Base-by-base conservation (phyloP, 2,113 vertebrate genomes). In the Etheostoma cragini region DNA sequence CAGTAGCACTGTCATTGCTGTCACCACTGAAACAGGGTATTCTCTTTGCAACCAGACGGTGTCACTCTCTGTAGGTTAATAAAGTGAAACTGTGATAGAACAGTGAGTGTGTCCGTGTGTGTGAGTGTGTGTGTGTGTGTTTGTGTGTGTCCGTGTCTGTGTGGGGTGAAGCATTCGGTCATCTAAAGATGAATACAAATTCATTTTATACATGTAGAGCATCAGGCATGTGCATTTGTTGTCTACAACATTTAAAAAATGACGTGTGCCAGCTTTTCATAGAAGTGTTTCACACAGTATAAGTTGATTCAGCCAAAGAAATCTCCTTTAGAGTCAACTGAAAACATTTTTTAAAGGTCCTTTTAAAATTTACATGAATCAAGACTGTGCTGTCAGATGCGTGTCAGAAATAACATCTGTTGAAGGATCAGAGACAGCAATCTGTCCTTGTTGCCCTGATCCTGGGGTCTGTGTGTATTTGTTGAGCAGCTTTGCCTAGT, bases 1-100 rank as follows among this genome's bases (percentile, higher is more conserved):
- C 22, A 21, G 1, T 35, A 21, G 26, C 15, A 68, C 46, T 22
- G 14, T 33, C 26, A 8, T 58, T 24, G 64, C 33, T 54, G 1
- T 15, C 11, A 46, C n/a, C n/a, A 62, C 33, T 53, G 14, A 64
- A 12, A 30, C 38, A 53, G 58, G 54, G 26, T 87, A n/a, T 87
- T 91, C 67, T 77, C 69, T 67, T 17, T 64, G 38, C 57, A 21
- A 63, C 92, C 94, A 95, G 88, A 80, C 85, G 93, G 87, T 93
- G 94, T 92, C 94, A 86, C 91, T 87, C 75, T 87, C 56, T 82
- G 85, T 66, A 85, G 72, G 86, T 71, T 66, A 49, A 83, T 70
- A n/a, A 54, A 33, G 17, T 54, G 1, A 33, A 6, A 52, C 1
- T n/a, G 4, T n/a, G 2, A 24, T 21, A 24, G 17, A 53, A 30